These are phyloP conservation scores for Podilymbus podiceps DNA, from an alignment of 2,113 vertebrate genomes.

Conservation along the genomic window DNA sequence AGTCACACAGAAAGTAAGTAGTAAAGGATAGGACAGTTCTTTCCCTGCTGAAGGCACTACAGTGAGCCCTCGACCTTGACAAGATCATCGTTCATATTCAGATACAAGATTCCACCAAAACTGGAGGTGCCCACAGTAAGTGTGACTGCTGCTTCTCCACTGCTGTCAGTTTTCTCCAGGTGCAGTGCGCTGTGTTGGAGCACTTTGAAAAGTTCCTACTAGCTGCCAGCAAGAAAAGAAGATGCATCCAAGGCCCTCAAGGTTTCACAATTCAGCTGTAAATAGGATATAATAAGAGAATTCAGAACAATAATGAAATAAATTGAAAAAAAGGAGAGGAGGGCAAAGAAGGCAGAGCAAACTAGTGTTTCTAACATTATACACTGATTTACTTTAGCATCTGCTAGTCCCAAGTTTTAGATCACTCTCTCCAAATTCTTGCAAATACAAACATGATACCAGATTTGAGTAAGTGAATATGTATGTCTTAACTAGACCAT, in stretches of 20 bases:
- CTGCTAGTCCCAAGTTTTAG: neutral
- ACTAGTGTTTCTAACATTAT: neutral
- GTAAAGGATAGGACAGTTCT: neutral
- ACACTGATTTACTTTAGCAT: neutral
- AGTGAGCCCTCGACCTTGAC: neutral
- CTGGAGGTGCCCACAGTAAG: neutral
- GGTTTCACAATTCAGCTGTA: neutral
- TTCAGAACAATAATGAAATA: neutral
- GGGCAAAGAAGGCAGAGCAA: neutral
- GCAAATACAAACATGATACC: neutral
- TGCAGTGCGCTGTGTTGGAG: neutral
- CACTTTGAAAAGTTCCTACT: neutral
- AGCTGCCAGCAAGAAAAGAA: neutral
- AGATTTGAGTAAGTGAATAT: neutral
- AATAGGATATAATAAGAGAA: neutral
- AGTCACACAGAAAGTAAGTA: neutral
- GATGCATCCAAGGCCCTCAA: neutral
- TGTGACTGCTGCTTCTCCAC: neutral
- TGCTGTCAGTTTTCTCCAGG: neutral
- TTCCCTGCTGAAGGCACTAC: neutral
- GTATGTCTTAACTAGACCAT: neutral
- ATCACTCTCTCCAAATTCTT: neutral
- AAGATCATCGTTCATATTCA: neutral
- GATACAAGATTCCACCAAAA: neutral
- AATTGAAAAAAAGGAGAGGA: neutral